Conservation (phyloP, 2,113 vertebrate genomes). For the Mandrillus leucophaeus region DNA sequence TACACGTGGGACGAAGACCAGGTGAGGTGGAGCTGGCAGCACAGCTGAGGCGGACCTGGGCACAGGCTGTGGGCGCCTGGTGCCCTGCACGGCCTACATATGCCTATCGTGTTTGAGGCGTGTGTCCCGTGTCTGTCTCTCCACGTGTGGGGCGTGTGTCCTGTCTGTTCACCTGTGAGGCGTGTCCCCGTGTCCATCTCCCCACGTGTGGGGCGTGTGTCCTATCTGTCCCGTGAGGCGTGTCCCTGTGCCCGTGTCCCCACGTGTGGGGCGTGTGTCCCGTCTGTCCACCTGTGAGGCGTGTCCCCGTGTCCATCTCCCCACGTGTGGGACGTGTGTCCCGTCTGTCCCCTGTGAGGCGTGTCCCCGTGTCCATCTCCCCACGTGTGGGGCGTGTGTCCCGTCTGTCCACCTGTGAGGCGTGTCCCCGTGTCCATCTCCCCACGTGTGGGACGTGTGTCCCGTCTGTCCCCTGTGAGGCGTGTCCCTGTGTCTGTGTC, state of each 20-base stretch:
- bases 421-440: accelerated
- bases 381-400: not conserved
- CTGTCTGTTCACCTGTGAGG: not conserved
- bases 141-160: not conserved
- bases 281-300: not conserved
- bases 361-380: accelerated
- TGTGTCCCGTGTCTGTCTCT: no score
- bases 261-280: not conserved
- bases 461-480: not conserved
- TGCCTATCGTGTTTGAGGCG: not conserved
- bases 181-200: accelerated
- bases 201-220: not conserved
- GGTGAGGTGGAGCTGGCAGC: constrained; percentile 80
- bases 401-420: not conserved
- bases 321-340: not conserved
- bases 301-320: not conserved
- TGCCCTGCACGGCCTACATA: accelerated
- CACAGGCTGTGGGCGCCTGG: not conserved
- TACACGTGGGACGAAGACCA: constrained; percentile 93
- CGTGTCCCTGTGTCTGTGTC: accelerated
- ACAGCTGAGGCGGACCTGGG: accelerated
- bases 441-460: not conserved
- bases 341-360: accelerated
- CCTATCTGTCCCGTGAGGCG: accelerated
- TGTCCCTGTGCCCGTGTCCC: accelerated